Base-by-base conservation (phyloP, 1,140 invertebrate genomes). In the Olivierus martensii region DNA sequence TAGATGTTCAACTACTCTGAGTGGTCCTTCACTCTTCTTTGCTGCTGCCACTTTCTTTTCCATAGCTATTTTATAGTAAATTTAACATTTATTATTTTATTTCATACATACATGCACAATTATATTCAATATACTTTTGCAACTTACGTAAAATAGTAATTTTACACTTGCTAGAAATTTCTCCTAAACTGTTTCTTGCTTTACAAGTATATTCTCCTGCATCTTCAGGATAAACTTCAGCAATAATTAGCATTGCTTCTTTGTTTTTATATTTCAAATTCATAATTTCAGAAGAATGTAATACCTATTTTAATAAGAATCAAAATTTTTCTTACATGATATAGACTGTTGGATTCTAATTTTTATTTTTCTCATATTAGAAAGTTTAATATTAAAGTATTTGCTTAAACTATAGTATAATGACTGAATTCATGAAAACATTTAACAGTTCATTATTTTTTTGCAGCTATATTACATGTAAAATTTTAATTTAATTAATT, bases 181-280 rank as follows among this genome's bases (percentile, higher is more conserved):
- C 76, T 54, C 89, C 88, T 52, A 90, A 77, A 49, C 87, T 86
- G 70, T 96, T 98, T 44, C 78, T 85, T 19, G 93, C 94, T 65
- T 82, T 83, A 65, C 90, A 91, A 5, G 77, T 75, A 65, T 90
- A 94, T 53, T 81, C 76, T 22, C 88, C 90, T 65, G 88, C 88
- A 69, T 95, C 90, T 71, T 93, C 89, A 2, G 88, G 90, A 75
- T 88, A 93, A 50, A 92, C 79, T 74, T 94, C 89, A 57, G 82
- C 84, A 58, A 94, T 93, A 17, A 79, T 80, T 15, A 94, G 71
- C 34, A 81, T 83, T 1, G 88, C 87, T 43, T 86, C 74, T 19
- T 88, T 83, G 62, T 83, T 84, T 66, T 86, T 87, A 66, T 93
- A 93, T 71, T 90, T 92, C 18, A 94, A 73, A 67, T 90, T 85